Percentiles rank a stretch among this genome's conserved stretches.
Conservation (phyloP, 2,797 vertebrate genomes). For the Tragopan temminckii region DNA sequence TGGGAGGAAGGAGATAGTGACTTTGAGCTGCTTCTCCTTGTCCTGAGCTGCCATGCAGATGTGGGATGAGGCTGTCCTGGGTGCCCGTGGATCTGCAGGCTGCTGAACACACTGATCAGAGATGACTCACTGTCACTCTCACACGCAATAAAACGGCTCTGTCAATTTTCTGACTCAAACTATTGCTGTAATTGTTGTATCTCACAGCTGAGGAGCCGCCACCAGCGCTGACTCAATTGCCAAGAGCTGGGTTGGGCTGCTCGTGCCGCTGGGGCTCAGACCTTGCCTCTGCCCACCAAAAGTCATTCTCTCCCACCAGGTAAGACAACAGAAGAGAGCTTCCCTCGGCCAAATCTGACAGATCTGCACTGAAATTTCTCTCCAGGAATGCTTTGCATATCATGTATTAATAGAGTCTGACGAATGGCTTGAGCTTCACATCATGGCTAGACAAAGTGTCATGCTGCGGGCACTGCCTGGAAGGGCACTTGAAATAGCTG, state of each 20-base stretch:
- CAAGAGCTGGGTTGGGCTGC: not conserved
- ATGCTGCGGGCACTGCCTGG: slow-evolving; percentile 17
- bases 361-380: not conserved
- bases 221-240: not conserved
- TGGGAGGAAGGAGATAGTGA: not conserved
- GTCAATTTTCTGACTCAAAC: slow-evolving; percentile 7
- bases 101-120: not conserved
- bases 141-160: not conserved
- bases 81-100: slow-evolving; percentile 13
- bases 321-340: not conserved
- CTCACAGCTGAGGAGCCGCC: slow-evolving; percentile 27
- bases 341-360: not conserved
- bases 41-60: not conserved
- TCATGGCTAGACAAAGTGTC: slow-evolving; percentile 47
- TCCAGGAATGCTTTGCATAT: slow-evolving; percentile 48
- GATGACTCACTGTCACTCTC: slow-evolving; percentile 69
- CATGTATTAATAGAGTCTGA: slow-evolving; percentile 37
- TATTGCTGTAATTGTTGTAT: not conserved
- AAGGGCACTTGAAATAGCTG: slow-evolving; percentile 38
- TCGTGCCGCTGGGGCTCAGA: accelerated
- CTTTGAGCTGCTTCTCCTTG: slow-evolving; percentile 31
- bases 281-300: not conserved
- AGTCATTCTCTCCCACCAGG: slow-evolving; percentile 32
- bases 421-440: slow-evolving; percentile 43
- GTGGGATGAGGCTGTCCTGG: not conserved